A percentile compares a stretch with the other conserved stretches of the same genome.
These are phyloP conservation scores for Aphelinus atriplicis DNA, from an alignment of 1,140 invertebrate species.

Conservation along the genomic window DNA sequence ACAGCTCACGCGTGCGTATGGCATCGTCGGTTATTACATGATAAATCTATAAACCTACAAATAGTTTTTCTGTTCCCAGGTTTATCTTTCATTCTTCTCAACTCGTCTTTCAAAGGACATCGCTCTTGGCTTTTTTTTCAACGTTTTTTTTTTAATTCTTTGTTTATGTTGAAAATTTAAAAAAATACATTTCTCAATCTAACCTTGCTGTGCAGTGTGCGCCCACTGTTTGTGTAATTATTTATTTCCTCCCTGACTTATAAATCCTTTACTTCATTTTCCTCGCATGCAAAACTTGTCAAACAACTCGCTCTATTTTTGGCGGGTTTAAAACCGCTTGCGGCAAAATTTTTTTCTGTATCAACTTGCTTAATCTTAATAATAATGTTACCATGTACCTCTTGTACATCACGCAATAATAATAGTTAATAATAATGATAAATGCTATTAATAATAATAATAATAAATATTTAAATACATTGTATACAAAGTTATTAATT, in stretches of 20 bases:
- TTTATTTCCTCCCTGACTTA: conserved; percentile 19
- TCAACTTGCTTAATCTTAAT: conserved; percentile 47
- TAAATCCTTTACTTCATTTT: conserved; percentile 41
- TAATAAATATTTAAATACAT: conserved; percentile 42
- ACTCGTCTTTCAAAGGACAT: conserved; percentile 26
- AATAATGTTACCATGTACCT: conserved; percentile 39
- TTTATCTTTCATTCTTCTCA: conserved; percentile 39
- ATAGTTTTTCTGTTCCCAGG: conserved; percentile 46
- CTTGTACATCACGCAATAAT: conserved; percentile 37
- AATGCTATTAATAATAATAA: conserved; percentile 34
- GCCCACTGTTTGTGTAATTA: conserved; percentile 41
- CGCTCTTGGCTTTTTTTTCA: conserved; percentile 42
- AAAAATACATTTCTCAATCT: conserved; percentile 66
- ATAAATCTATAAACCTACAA: conserved; percentile 43
- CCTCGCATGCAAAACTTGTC: conserved; percentile 59
- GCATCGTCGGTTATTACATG: conserved; percentile 25
- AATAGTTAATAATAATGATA: conserved; percentile 40
- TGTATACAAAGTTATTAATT: conserved; percentile 49
- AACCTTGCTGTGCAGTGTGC: conserved; percentile 46
- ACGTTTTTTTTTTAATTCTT: conserved; percentile 46
- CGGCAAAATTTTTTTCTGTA: conserved; percentile 18
- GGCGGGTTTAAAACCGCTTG: conserved; percentile 32
- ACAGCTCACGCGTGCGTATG: background rate
- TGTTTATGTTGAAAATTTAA: conserved; percentile 63
- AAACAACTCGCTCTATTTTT: conserved; percentile 46